Conservation (phyloP, 2,888 invertebrate species). For the Tenodera sinensis region DNA sequence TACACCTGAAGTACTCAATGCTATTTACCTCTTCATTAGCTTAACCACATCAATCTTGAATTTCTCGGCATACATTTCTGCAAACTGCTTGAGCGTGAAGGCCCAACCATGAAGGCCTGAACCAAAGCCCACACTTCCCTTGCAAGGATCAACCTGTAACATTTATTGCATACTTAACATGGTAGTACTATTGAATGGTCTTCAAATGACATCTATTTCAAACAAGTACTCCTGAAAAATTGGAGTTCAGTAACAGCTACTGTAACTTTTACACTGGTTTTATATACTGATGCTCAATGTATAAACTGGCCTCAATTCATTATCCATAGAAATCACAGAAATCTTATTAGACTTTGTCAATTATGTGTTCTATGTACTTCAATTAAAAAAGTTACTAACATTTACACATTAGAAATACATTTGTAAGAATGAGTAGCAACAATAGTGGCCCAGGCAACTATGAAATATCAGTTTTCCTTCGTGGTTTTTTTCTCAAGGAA, state of each 20-base stretch:
- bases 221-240: not conserved
- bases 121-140: conserved; percentile 98
- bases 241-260: not conserved
- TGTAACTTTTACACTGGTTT: not conserved
- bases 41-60: conserved; percentile 97
- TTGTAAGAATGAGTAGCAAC: too few species aligned
- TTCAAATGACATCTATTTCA: not conserved
- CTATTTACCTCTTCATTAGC: conserved; percentile 77
- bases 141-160: conserved; percentile 82
- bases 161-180: not conserved
- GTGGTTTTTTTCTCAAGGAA: too few species aligned
- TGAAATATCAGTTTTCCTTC: too few species aligned
- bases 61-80: conserved; percentile 98
- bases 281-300: too few species aligned
- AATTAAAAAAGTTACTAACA: too few species aligned
- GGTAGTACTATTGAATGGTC: not conserved
- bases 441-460: too few species aligned
- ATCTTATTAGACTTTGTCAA: too few species aligned
- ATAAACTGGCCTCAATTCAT: too few species aligned
- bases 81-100: conserved; percentile 98
- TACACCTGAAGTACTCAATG: not conserved
- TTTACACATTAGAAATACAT: too few species aligned
- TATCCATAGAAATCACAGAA: too few species aligned
- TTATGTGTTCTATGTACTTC: too few species aligned
- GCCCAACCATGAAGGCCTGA: conserved; percentile 99